Base-by-base conservation (phyloP, 2,888 invertebrate genomes). In the Scrobipalpa atriplicella region DNA sequence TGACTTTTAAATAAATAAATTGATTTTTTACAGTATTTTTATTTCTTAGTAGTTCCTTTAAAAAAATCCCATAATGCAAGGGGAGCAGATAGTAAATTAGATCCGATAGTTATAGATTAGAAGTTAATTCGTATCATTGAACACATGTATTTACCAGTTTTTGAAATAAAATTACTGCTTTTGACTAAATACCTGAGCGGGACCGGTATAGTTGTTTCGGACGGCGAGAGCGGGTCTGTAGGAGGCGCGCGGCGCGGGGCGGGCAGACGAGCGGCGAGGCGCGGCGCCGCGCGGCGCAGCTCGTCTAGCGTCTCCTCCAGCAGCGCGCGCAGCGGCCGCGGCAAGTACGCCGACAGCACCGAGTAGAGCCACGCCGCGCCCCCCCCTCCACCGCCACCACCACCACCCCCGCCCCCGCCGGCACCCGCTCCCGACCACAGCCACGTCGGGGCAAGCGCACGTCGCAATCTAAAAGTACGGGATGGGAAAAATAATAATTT, bases 281-380 rank as follows among this genome's bases (percentile, higher is more conserved):
- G 77, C 66, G 83, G 87, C 73, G 78, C 80, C 7, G 70, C 52
- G 63, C 79, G 81, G 1, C 79, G 76, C 78, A 86, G 75, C 78
- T 77, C 79, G n/a, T 64, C 70, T 68, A 76, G 21, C 73, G 76
- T 69, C 71, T 78, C 83, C 66, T 72, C 79, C 77, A 79, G 82
- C 65, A 77, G 72, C 56, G 75, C 76, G 16, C 81, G 81, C 74
- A 68, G 67, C 74, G 36, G 11, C 2, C 21, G 18, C 18, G 63
- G 62, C 62, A 62, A 41, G 36, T 43, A 39, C 62, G 76, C 73
- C 11, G 41, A 16, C 29, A 80, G 77, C 77, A 73, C 67, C 66
- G 75, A 72, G 62, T 78, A 79, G 62, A 66, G 62, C 73, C 85
- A 77, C 70, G 79, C 71, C 43, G 76, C 81, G 75, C 77, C 81